Conservation (phyloP, 1,140 invertebrate genomes). For the Lordiphosa collinella region DNA sequence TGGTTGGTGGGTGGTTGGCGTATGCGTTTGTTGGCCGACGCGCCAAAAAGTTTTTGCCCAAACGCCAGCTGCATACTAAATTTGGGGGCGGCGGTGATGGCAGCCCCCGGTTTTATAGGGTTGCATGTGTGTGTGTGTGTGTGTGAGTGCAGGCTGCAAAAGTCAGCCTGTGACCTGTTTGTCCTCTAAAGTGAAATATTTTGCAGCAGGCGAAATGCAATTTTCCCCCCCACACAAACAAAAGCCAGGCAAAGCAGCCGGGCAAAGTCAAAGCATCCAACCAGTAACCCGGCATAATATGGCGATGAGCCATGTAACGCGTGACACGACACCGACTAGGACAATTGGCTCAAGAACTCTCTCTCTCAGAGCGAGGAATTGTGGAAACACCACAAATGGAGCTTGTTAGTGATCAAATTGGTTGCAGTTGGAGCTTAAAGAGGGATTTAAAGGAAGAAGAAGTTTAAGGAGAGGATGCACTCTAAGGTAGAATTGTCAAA, state of each 20-base stretch:
- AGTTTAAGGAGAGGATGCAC: no score
- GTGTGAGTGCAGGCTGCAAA: constrained; percentile 39
- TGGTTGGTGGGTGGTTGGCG: constrained; percentile 6
- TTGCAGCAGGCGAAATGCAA: constrained; percentile 68
- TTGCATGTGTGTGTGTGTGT: constrained; percentile 21
- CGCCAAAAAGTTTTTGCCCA: constrained; percentile 63
- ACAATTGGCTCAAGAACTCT: no score
- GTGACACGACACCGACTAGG: no score
- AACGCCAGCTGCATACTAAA: constrained; percentile 68
- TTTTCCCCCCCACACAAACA: constrained; percentile 37
- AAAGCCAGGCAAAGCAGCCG: not conserved
- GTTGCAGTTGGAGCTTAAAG: no score
- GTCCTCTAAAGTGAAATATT: constrained; percentile 79
- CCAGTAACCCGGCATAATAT: no score
- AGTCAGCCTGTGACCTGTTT: constrained; percentile 79
- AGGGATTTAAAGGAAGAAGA: no score
- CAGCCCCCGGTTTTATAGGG: not conserved
- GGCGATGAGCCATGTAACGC: no score
- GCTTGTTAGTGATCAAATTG: no score
- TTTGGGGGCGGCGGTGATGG: constrained; percentile 18
- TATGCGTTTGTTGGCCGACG: constrained; percentile 71
- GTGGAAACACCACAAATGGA: no score
- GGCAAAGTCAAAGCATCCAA: constrained; percentile 2
- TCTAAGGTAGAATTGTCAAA: no score
- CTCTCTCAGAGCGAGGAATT: no score